These are phyloP conservation scores for Cirrhinus mrigala DNA, from an alignment of 2,797 vertebrate species.

Conservation along the genomic window DNA sequence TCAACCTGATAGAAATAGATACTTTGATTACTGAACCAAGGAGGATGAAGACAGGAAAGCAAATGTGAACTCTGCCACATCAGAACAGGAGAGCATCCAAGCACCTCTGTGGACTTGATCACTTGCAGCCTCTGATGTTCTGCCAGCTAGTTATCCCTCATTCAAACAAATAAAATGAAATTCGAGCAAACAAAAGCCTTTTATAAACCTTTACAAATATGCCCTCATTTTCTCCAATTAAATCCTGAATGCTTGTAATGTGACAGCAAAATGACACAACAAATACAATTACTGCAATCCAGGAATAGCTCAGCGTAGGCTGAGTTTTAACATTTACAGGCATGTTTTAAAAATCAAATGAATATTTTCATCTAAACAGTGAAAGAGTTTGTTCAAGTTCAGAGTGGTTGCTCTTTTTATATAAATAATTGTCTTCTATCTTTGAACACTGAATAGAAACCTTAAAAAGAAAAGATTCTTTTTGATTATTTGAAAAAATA, in stretches of 20 bases:
- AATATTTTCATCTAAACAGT: not conserved
- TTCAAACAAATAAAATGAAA: slow-evolving; percentile 2
- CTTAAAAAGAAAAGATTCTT: not conserved
- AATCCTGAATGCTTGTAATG: not conserved
- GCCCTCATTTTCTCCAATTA: slow-evolving; percentile 10
- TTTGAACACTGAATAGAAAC: not conserved
- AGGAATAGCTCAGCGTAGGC: slow-evolving; percentile 3
- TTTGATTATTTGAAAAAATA: not conserved
- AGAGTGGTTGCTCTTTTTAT: not conserved
- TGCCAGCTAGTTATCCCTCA: not conserved
- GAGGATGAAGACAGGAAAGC: slow-evolving; percentile 9
- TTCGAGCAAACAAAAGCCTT: slow-evolving; percentile 3
- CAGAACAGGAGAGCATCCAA: not conserved
- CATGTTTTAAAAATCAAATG: not conserved
- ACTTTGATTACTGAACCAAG: slow-evolving; percentile 18
- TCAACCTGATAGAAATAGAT: slow-evolving; percentile 28
- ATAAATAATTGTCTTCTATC: no score
- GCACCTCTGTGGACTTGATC: not conserved
- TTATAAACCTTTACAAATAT: slow-evolving; percentile 5
- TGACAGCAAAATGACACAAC: not conserved
- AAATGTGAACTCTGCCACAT: slow-evolving; percentile 14
- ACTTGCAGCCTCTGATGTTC: not conserved
- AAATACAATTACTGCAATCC: not conserved
- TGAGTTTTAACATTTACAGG: not conserved
- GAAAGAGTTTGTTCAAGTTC: not conserved